Percentiles rank a stretch among this genome's conserved stretches.
phyloP scores from a whole-genome alignment of 1,140 invertebrate species.

The Centruroides sculpturatus region DNA sequence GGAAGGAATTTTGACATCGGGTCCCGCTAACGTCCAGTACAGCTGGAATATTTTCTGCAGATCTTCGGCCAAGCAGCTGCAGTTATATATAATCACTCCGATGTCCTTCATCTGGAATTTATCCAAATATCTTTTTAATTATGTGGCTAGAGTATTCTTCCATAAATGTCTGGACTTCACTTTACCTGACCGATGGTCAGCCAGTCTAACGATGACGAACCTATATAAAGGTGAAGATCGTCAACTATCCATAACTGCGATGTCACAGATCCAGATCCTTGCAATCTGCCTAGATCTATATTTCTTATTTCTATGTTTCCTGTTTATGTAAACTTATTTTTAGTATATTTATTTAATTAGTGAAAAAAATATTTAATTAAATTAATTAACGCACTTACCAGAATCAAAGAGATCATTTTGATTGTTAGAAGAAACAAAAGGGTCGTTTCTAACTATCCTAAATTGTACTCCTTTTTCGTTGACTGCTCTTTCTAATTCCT shows the following conservation, averaged over 20 bases:
- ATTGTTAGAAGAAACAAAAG: too few relatives aligned
- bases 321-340: conserved; percentile 5
- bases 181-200: conserved; percentile 75
- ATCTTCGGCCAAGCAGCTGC: conserved; percentile 69
- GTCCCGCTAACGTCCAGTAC: conserved; percentile 69
- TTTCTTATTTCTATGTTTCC: conserved; percentile 51
- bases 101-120: conserved; percentile 73
- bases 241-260: conserved; percentile 88
- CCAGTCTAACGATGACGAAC: conserved; percentile 62
- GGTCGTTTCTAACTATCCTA: too few relatives aligned
- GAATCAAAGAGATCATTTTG: too few relatives aligned
- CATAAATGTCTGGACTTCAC: neutral
- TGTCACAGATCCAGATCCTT: conserved; percentile 83
- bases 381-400: too few relatives aligned
- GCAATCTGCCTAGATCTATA: conserved; percentile 65
- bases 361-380: too few relatives aligned
- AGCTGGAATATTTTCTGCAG: conserved; percentile 81
- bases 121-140: too few relatives aligned
- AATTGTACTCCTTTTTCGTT: too few relatives aligned
- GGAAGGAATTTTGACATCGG: conserved; percentile 45
- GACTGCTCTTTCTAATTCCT: too few relatives aligned
- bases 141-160: too few relatives aligned
- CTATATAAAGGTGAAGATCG: conserved; percentile 36
- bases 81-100: conserved; percentile 66
- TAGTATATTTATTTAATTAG: too few relatives aligned